phyloP scores from a whole-genome alignment of 2,797 vertebrate species.

The Anguilla marmorata region DNA sequence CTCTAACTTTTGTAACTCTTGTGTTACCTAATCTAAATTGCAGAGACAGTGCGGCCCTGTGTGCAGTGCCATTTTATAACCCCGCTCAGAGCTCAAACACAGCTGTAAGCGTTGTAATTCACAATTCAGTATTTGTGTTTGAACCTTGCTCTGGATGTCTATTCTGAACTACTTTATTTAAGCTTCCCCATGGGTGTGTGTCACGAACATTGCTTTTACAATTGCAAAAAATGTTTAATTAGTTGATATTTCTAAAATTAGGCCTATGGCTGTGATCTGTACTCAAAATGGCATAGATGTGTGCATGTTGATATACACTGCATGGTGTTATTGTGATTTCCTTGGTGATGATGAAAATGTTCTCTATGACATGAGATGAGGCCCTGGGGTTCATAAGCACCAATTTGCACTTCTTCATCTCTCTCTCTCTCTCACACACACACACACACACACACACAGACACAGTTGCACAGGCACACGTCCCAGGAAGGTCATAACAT shows the following conservation, averaged over 20 bases:
- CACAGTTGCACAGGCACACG: not conserved
- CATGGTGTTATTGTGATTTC: slow-evolving; percentile 16
- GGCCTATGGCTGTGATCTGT: not conserved
- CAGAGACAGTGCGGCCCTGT: not conserved
- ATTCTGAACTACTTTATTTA: not conserved
- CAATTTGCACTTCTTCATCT: not conserved
- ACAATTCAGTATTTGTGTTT: not conserved
- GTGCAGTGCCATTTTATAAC: not conserved
- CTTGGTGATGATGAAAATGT: slow-evolving; percentile 17
- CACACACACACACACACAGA: not conserved
- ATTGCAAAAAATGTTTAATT: slow-evolving; percentile 24
- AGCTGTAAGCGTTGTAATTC: not conserved
- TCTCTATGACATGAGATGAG: not conserved
- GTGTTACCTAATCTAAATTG: not conserved
- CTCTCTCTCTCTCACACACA: not conserved
- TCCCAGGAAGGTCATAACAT: not conserved
- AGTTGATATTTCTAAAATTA: slow-evolving; percentile 13
- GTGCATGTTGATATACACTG: slow-evolving; percentile 8
- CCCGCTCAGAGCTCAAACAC: not conserved
- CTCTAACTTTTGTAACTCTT: not conserved
- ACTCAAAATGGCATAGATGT: slow-evolving; percentile 26
- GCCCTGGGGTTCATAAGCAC: not conserved
- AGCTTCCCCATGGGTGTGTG: slow-evolving; percentile 12
- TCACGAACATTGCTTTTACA: not conserved
- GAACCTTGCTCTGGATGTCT: not conserved